Evolutionary conservation across 2,113 vertebrate species (phyloP).

Genomic region (Cephalopholis sonnerati): DNA sequence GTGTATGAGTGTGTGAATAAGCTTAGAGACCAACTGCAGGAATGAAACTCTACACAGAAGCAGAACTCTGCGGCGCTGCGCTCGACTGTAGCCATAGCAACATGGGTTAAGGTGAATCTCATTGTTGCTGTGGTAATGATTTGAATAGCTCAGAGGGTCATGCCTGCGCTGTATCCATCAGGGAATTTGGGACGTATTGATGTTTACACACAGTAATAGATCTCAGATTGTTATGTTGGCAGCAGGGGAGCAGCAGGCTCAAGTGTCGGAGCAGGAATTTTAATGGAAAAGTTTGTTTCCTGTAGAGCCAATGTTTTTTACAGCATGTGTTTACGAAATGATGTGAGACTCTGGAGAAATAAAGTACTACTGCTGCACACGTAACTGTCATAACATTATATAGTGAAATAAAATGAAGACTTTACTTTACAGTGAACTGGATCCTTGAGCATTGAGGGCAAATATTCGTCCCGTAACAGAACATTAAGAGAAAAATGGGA

Average conservation of each 20-base stretch:
- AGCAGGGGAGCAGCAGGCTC: constrained; percentile 11
- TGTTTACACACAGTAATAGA: constrained; percentile 49
- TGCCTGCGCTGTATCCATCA: constrained; percentile 5
- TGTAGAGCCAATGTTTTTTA: constrained; percentile 2
- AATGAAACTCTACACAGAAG: constrained; percentile 2
- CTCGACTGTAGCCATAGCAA: constrained; percentile 71
- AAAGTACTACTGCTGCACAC: background rate
- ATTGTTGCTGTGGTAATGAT: constrained; percentile 48
- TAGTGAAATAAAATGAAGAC: background rate
- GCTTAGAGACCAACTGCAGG: background rate
- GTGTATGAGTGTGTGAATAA: background rate
- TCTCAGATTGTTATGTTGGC: background rate
- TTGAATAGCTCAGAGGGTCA: constrained; percentile 55
- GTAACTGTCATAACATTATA: background rate
- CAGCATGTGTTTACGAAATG: background rate
- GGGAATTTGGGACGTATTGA: constrained; percentile 34
- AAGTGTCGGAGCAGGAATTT: constrained; percentile 25
- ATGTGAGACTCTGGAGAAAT: background rate
- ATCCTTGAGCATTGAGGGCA: no score
- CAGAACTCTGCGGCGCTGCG: background rate
- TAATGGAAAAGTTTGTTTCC: constrained; percentile 38
- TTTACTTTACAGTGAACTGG: background rate
- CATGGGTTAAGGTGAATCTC: constrained; percentile 59
- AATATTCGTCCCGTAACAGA: no score
- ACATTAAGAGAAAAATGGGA: background rate